phyloP scores from a whole-genome alignment of 2,113 vertebrate genomes.

The Pachyramphus minor region DNA sequence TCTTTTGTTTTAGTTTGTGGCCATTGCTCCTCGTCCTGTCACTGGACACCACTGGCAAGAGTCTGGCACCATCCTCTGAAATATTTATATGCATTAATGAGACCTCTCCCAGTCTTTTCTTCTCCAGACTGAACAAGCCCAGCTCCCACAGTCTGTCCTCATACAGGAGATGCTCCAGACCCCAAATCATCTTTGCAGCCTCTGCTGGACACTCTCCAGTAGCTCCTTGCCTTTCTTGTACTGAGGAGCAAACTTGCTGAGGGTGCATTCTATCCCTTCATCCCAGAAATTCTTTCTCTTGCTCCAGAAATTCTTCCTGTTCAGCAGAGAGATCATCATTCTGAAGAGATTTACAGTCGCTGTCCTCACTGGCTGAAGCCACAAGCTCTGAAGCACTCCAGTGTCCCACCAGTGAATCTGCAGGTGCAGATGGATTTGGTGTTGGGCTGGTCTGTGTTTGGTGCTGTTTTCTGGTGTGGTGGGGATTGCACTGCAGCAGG shows the following conservation, averaged over 20 bases:
- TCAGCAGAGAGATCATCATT: background rate
- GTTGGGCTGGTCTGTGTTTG: background rate
- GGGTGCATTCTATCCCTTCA: background rate
- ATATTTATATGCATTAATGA: background rate
- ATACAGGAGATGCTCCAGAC: background rate
- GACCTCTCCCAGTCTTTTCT: background rate
- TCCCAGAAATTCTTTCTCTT: background rate
- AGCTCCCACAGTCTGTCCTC: background rate
- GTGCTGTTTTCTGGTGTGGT: background rate
- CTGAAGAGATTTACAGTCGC: fast-evolving
- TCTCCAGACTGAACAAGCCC: background rate
- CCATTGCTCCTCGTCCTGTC: background rate
- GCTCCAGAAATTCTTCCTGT: background rate
- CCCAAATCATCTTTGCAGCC: background rate
- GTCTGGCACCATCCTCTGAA: background rate
- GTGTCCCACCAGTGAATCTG: background rate
- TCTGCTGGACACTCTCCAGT: background rate
- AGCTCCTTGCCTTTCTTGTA: background rate
- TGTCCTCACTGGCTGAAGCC: background rate
- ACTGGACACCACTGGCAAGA: background rate
- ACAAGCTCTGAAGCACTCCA: fast-evolving
- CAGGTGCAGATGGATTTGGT: background rate
- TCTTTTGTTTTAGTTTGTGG: background rate
- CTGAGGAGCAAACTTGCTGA: background rate
- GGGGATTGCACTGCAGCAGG: background rate